A percentile compares a stretch with the other conserved stretches of the same genome.
These are phyloP conservation scores for Simalia tracyae DNA, from an alignment of 2,797 vertebrate genomes.

Conservation along the genomic window DNA sequence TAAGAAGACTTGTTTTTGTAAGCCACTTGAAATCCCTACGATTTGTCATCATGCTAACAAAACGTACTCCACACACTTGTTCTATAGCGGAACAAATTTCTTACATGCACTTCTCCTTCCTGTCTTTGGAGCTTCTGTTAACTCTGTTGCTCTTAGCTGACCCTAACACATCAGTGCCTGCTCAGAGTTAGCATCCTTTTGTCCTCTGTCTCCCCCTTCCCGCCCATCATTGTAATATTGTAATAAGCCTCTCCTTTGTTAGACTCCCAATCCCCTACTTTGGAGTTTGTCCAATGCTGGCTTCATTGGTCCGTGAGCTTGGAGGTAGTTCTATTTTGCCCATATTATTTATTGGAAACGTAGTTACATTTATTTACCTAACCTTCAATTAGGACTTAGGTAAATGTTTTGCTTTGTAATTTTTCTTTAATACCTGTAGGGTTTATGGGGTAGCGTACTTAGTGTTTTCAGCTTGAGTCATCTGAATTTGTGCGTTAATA, in stretches of 20 bases:
- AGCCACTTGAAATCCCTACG: background rate
- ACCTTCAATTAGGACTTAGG: background rate
- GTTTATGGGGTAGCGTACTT: background rate
- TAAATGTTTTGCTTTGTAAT: background rate
- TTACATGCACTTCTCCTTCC: background rate
- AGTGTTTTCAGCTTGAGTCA: background rate
- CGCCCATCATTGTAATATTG: background rate
- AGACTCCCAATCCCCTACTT: background rate
- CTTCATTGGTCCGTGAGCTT: background rate
- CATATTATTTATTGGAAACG: background rate
- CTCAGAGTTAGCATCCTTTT: constrained; percentile 15
- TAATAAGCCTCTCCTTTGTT: background rate
- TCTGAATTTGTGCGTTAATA: background rate
- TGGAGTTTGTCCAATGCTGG: background rate
- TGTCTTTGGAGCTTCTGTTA: constrained; percentile 29
- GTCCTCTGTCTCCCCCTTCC: accelerated
- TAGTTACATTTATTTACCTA: background rate
- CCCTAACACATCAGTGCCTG: background rate
- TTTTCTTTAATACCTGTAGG: background rate
- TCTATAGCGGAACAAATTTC: background rate
- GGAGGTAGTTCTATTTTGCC: background rate
- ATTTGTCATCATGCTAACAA: accelerated
- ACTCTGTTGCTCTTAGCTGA: background rate
- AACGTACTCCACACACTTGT: background rate
- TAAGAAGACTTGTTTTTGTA: background rate